A percentile compares a stretch with the other conserved stretches of the same genome.
Conservation (phyloP, 1,140 invertebrate species). For the Leguminivora glycinivorella region DNA sequence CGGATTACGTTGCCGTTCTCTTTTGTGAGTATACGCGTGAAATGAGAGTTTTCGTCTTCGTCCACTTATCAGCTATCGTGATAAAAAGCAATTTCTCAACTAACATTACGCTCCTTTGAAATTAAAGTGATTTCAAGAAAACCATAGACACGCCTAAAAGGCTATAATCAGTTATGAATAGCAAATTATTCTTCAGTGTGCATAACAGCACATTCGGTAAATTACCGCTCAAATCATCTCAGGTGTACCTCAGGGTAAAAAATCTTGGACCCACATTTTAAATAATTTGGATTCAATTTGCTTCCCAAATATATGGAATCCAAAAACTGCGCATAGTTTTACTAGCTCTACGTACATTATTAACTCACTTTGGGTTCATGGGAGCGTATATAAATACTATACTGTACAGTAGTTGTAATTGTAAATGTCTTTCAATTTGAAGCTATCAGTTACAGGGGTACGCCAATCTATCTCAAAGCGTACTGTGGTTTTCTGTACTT, state of each 20-base stretch:
- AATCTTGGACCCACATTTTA: no score
- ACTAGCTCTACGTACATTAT: background rate
- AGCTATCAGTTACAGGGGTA: conserved; percentile 45
- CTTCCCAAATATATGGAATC: no score
- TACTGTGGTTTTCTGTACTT: conserved; percentile 29
- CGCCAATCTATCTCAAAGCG: conserved; percentile 10
- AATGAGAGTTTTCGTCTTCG: conserved; percentile 53
- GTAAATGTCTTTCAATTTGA: conserved; percentile 56
- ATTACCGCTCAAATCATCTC: no score
- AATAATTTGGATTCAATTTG: no score
- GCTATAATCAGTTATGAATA: no score
- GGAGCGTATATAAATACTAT: background rate
- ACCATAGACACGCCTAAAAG: no score
- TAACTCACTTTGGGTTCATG: background rate
- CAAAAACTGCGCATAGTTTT: background rate
- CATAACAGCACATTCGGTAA: no score
- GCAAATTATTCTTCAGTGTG: no score
- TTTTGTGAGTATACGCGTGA: conserved; percentile 90
- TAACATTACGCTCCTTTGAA: conserved; percentile 46
- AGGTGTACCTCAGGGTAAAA: no score
- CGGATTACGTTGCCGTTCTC: conserved; percentile 94
- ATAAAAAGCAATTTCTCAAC: conserved; percentile 67
- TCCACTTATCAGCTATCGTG: conserved; percentile 64
- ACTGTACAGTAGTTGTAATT: conserved; percentile 34
- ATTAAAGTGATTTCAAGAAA: conserved; percentile 2